Conservation (phyloP, 2,113 vertebrate genomes). For the Podarcis cretensis region DNA sequence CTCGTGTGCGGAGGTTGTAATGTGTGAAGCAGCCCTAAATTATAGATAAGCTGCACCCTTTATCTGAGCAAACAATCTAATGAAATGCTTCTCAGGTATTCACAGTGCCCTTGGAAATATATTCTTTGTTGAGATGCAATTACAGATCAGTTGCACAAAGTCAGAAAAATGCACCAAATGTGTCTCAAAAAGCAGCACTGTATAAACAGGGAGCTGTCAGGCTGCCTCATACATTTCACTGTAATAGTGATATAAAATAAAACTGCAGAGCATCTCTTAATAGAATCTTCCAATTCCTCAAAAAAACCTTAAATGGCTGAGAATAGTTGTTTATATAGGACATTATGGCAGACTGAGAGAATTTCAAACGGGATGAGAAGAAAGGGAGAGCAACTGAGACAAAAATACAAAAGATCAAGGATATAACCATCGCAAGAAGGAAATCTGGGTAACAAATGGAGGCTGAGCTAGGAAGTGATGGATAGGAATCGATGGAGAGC, state of each 20-base stretch:
- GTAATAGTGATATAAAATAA: not conserved
- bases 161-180: not conserved
- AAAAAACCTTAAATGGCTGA: not conserved
- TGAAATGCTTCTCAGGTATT: not conserved
- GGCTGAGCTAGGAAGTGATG: not conserved
- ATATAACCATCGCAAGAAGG: not conserved
- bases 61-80: conserved; percentile 4
- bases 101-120: not conserved
- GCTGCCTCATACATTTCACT: not conserved
- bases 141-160: not conserved
- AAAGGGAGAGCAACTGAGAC: not conserved
- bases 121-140: not conserved
- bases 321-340: not conserved
- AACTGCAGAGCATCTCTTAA: not conserved
- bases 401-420: not conserved
- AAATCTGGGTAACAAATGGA: not conserved
- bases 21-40: not conserved
- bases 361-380: conserved; percentile 13
- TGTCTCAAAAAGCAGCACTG: not conserved
- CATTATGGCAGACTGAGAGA: not conserved
- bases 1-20: not conserved
- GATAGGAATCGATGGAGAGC: not conserved
- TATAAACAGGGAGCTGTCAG: not conserved
- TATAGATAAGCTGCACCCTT: not conserved
- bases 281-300: not conserved